Conservation (phyloP, 2,113 vertebrate genomes). For the Amblyornis subalaris region DNA sequence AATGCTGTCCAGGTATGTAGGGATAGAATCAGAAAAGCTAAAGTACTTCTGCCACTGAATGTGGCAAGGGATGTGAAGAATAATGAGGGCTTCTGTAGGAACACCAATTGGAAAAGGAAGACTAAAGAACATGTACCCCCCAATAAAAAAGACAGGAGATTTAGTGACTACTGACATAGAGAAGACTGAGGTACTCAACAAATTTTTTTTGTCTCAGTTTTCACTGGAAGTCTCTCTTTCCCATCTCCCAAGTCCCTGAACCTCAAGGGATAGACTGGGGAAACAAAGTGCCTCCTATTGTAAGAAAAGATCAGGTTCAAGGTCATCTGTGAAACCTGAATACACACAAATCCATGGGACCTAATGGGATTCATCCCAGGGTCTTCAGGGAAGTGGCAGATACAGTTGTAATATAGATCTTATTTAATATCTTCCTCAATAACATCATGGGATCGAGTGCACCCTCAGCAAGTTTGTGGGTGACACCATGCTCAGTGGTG, state of each 20-base stretch:
- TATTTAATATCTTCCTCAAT: background rate
- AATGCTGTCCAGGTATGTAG: background rate
- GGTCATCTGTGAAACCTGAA: background rate
- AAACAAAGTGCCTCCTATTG: background rate
- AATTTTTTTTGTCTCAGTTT: background rate
- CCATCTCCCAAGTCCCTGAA: background rate
- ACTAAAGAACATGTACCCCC: background rate
- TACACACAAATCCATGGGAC: background rate
- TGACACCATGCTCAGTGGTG: background rate
- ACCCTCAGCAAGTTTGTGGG: background rate
- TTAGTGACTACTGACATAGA: background rate
- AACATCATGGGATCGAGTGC: accelerated
- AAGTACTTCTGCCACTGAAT: background rate
- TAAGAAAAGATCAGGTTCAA: background rate
- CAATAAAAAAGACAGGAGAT: background rate
- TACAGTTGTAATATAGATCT: background rate
- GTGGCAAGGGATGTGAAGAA: background rate
- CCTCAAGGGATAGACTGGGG: background rate
- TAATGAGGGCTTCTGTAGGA: background rate
- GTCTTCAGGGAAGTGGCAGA: background rate
- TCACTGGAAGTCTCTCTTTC: background rate
- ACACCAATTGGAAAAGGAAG: background rate
- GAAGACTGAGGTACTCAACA: background rate
- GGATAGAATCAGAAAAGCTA: background rate
- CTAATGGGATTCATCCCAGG: background rate